Conservation (phyloP, 2,113 vertebrate species). For the Corapipo altera region DNA sequence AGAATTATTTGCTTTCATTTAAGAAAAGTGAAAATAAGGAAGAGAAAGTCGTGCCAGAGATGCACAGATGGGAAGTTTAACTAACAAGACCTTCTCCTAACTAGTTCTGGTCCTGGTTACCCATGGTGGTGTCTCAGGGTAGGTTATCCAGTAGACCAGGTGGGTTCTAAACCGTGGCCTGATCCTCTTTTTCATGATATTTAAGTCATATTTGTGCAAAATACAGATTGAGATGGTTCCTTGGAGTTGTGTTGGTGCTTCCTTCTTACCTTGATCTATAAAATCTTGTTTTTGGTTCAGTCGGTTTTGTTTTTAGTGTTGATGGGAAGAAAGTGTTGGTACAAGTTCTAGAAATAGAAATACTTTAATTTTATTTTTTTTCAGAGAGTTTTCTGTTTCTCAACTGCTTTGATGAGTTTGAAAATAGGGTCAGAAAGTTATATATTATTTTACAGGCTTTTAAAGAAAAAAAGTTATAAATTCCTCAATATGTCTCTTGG, state of each 20-base stretch:
- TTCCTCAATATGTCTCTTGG: background rate
- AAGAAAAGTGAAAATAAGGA: background rate
- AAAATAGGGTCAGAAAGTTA: background rate
- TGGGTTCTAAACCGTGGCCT: background rate
- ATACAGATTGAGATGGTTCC: background rate
- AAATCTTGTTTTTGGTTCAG: background rate
- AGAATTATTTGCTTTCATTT: background rate
- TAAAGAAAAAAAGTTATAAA: background rate
- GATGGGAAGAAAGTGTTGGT: background rate
- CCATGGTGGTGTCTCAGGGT: background rate
- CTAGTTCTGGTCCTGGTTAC: background rate
- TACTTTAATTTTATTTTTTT: background rate
- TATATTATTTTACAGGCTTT: background rate
- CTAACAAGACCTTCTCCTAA: background rate
- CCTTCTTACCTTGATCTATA: background rate
- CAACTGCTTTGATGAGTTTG: background rate
- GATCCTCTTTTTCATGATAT: background rate
- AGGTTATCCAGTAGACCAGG: background rate
- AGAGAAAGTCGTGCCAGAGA: background rate
- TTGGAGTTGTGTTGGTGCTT: background rate
- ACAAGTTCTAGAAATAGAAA: background rate
- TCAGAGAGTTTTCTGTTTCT: background rate
- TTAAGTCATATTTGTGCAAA: background rate
- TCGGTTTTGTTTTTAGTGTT: background rate
- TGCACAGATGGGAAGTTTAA: background rate